Evolutionary conservation across 2,797 vertebrate species (phyloP).

Genomic region (Oryzias sinensis): DNA sequence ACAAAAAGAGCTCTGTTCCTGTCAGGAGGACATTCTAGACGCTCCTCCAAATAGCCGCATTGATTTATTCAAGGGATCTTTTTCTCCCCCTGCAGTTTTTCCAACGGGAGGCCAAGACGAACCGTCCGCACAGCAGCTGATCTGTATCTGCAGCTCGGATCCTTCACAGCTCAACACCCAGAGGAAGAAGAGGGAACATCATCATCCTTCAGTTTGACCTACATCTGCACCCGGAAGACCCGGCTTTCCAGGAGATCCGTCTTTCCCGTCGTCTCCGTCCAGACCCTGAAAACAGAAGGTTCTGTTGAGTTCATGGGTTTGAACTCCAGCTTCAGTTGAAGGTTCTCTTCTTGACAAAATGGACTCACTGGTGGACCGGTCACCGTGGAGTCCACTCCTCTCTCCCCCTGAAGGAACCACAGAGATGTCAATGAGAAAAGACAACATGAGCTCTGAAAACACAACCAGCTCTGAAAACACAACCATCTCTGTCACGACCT

Average conservation of each 20-base stretch:
- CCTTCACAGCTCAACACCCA: slow-evolving; percentile 13
- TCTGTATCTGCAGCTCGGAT: slow-evolving; percentile 30
- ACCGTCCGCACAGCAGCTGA: slow-evolving; percentile 44
- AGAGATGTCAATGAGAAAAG: not conserved
- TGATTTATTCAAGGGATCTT: slow-evolving; percentile 42
- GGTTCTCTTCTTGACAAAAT: not conserved
- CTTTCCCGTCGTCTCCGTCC: slow-evolving; percentile 84
- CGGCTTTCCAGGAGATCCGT: slow-evolving; percentile 81
- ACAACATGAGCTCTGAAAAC: not conserved
- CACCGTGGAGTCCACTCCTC: slow-evolving; percentile 67
- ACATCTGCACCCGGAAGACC: slow-evolving; percentile 90
- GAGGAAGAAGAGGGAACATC: too few relatives aligned
- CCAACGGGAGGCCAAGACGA: slow-evolving; percentile 46
- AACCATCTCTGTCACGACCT: too few relatives aligned
- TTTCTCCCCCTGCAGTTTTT: slow-evolving; percentile 17
- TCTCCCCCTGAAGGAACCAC: slow-evolving; percentile 66
- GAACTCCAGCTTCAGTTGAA: not conserved
- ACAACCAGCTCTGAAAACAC: too few relatives aligned
- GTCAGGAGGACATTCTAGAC: slow-evolving; percentile 53
- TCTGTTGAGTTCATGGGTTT: not conserved
- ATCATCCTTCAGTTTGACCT: slow-evolving; percentile 63
- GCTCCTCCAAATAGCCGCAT: slow-evolving; percentile 53
- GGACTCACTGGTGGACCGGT: slow-evolving; percentile 69
- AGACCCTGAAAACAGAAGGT: slow-evolving; percentile 75
- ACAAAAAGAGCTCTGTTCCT: slow-evolving; percentile 78